Conservation (phyloP, 2,113 vertebrate species). For the Bettongia penicillata region DNA sequence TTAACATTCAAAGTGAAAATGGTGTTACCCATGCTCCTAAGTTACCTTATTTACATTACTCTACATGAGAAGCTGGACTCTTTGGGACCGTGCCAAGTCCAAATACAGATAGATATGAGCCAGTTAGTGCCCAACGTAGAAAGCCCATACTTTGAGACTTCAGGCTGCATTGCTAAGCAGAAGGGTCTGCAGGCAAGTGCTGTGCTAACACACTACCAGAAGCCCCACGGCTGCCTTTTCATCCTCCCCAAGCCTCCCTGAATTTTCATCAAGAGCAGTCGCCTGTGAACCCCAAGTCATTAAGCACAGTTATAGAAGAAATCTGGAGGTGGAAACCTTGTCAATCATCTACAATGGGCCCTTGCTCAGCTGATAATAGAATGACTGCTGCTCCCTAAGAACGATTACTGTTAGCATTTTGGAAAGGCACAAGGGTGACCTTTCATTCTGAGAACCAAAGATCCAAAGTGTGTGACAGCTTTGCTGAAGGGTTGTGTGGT, state of each 20-base stretch:
- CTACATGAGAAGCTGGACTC: not conserved
- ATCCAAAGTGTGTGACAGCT: slow-evolving; percentile 58
- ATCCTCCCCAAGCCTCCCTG: slow-evolving; percentile 42
- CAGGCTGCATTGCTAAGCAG: slow-evolving; percentile 59
- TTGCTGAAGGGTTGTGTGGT: slow-evolving; percentile 23
- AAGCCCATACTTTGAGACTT: not conserved
- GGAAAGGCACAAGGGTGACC: slow-evolving; percentile 57
- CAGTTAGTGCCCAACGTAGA: slow-evolving; percentile 15
- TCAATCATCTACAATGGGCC: slow-evolving; percentile 65
- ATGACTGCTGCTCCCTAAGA: slow-evolving; percentile 52
- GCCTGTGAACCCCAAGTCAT: slow-evolving; percentile 59
- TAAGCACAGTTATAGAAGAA: slow-evolving; percentile 66
- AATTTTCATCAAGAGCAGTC: slow-evolving; percentile 61
- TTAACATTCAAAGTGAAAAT: slow-evolving; percentile 6
- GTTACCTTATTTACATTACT: slow-evolving; percentile 9
- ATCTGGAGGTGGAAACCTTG: slow-evolving; percentile 70
- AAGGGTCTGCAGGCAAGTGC: slow-evolving; percentile 23
- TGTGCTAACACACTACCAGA: slow-evolving; percentile 7
- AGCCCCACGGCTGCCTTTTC: slow-evolving; percentile 54
- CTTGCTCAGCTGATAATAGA: slow-evolving; percentile 74
- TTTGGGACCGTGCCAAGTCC: not conserved
- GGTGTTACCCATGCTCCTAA: not conserved
- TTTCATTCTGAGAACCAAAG: slow-evolving; percentile 70
- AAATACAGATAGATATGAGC: not conserved
- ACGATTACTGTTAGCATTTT: slow-evolving; percentile 72